These are phyloP conservation scores for Pygoscelis adeliae DNA, from an alignment of 2,113 vertebrate species.

Conservation along the genomic window DNA sequence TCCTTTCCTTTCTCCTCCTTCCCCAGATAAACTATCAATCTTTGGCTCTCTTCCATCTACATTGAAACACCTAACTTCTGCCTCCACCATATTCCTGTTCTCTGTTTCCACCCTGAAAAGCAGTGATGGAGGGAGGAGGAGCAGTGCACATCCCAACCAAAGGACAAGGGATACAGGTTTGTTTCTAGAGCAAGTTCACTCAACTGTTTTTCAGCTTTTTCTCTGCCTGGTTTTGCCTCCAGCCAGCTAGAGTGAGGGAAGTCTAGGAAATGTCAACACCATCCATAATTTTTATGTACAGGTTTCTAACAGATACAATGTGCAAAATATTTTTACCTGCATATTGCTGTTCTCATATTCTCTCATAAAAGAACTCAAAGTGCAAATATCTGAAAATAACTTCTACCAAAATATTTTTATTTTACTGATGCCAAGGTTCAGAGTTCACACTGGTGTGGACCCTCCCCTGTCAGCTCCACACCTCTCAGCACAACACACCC, in stretches of 20 bases:
- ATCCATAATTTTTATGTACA: not conserved
- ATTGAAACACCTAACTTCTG: not conserved
- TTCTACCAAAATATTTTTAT: not conserved
- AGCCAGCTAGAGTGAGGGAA: not conserved
- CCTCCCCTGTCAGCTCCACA: not conserved
- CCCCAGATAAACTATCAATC: not conserved
- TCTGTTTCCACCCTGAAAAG: not conserved
- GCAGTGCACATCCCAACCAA: not conserved
- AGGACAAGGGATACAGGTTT: not conserved
- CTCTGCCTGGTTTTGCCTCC: not conserved
- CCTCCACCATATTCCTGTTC: not conserved
- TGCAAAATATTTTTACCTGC: not conserved
- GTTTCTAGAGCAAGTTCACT: not conserved
- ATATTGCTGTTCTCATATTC: rapidly evolving
- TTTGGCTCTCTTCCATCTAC: not conserved
- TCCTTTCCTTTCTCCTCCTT: not conserved
- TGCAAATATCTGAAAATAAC: not conserved
- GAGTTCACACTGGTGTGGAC: not conserved
- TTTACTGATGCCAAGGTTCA: not conserved
- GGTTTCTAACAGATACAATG: not conserved
- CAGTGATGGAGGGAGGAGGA: not conserved
- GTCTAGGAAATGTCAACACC: not conserved
- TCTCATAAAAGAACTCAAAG: not conserved
- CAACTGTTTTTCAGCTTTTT: not conserved
- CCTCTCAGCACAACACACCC: not conserved